These are phyloP conservation scores for Enteromius argenteus DNA, from an alignment of 2,797 vertebrate genomes.

Conservation along the genomic window DNA sequence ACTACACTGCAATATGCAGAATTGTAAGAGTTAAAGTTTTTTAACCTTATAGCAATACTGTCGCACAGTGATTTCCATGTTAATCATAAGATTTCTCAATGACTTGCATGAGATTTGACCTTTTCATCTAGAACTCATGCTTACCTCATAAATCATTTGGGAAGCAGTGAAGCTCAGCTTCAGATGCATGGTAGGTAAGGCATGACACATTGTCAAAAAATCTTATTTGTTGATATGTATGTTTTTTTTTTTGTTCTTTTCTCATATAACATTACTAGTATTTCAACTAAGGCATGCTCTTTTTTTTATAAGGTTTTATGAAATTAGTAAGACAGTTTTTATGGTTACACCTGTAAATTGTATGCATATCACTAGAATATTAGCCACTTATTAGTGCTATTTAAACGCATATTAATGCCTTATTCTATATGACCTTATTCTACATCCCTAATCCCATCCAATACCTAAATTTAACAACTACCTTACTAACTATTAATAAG, in stretches of 20 bases:
- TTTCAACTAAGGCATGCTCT: not conserved
- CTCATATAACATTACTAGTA: not conserved
- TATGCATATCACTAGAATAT: no score
- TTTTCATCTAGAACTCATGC: slow-evolving; percentile 64
- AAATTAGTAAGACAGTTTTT: not conserved
- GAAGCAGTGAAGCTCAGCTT: slow-evolving; percentile 72
- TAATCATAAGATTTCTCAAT: not conserved
- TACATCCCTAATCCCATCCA: no score
- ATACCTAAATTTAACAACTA: no score
- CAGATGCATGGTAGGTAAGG: not conserved
- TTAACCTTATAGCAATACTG: not conserved
- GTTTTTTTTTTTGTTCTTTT: not conserved
- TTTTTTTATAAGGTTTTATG: not conserved
- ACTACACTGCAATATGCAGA: not conserved
- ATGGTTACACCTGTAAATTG: no score
- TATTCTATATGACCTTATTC: no score
- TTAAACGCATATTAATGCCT: no score
- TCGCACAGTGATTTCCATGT: not conserved
- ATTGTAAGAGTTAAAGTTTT: not conserved
- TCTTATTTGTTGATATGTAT: not conserved
- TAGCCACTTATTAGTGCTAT: no score
- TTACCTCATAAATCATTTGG: slow-evolving; percentile 76
- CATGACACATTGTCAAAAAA: not conserved
- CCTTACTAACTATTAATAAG: no score
- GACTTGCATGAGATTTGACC: slow-evolving; percentile 58